Evolutionary conservation across 2,797 vertebrate species (phyloP).

Genomic region (Sebastes hopkinsi): DNA sequence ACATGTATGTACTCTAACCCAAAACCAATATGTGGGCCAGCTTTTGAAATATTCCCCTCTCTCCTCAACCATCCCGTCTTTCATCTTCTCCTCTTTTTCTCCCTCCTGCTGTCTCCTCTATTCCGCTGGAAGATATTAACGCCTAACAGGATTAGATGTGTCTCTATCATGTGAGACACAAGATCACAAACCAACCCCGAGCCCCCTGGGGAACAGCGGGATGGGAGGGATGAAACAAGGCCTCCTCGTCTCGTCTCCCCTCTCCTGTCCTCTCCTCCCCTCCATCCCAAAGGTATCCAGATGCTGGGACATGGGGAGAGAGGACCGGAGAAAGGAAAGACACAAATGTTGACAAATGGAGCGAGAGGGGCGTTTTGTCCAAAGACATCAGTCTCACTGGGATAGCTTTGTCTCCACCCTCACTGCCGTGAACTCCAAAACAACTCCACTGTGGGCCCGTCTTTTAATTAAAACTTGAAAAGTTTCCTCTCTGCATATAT

Average conservation of each 20-base stretch:
- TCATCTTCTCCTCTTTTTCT: conserved; percentile 55
- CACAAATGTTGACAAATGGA: conserved; percentile 67
- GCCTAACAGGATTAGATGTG: conserved; percentile 81
- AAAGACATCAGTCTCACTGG: conserved; percentile 70
- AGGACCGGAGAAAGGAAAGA: conserved; percentile 46
- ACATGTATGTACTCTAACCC: conserved; percentile 44
- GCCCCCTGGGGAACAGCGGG: conserved; percentile 57
- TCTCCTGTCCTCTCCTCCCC: conserved; percentile 28
- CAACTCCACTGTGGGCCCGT: conserved; percentile 23
- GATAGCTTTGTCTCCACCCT: conserved; percentile 47
- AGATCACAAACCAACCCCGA: conserved; percentile 71
- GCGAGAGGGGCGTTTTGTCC: conserved; percentile 66
- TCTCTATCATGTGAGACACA: conserved; percentile 79
- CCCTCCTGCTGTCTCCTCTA: conserved; percentile 60
- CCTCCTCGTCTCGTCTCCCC: conserved; percentile 32
- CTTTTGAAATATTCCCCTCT: conserved; percentile 49
- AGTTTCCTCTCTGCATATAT: conserved; percentile 43
- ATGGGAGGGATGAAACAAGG: conserved; percentile 60
- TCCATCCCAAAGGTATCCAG: conserved; percentile 74
- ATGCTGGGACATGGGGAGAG: conserved; percentile 58
- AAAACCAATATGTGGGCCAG: conserved; percentile 59
- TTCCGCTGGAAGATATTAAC: conserved; percentile 67
- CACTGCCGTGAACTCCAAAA: conserved; percentile 51
- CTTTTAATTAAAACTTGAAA: conserved; percentile 67
- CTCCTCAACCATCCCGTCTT: conserved; percentile 43